Percentiles rank a stretch among this genome's conserved stretches.
Evolutionary conservation across 2,888 invertebrate species (phyloP).

Genomic region (Eurytoma adleriae): DNA sequence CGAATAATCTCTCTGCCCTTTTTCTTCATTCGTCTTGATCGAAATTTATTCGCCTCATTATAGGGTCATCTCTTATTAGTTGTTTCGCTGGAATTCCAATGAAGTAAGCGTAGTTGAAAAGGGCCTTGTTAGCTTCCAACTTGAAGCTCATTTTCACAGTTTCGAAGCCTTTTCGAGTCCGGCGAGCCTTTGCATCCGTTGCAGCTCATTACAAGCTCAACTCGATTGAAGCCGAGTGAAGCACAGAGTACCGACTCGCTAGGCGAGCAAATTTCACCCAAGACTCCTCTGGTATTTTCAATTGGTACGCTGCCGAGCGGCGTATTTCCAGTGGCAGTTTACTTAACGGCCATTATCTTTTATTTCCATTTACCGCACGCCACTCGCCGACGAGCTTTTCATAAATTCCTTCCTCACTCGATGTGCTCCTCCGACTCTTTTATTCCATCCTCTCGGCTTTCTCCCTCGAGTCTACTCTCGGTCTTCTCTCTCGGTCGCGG

Average conservation of each 20-base stretch:
- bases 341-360: conserved; percentile 42
- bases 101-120: too few relatives aligned
- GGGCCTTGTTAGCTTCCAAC: too few relatives aligned
- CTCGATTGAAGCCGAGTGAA: not conserved
- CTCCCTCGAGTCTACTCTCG: not conserved
- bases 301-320: not conserved
- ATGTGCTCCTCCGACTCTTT: not conserved
- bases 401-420: conserved; percentile 26
- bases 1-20: too few relatives aligned
- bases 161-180: too few relatives aligned
- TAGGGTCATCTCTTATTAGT: too few relatives aligned
- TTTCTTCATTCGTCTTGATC: conserved; percentile 41
- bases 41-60: too few relatives aligned
- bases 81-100: too few relatives aligned
- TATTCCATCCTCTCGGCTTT: conserved; percentile 16
- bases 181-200: too few relatives aligned
- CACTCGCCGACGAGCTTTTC: conserved; percentile 5
- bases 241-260: not conserved
- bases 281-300: too few relatives aligned
- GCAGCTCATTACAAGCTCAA: not conserved
- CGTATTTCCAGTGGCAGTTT: conserved; percentile 13
- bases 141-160: conserved; percentile 20
- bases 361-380: conserved; percentile 37
- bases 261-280: conserved; percentile 1
- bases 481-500: not conserved